These are phyloP conservation scores for Drosophila peninsularis DNA, from an alignment of 2,888 invertebrate genomes.

Conservation along the genomic window DNA sequence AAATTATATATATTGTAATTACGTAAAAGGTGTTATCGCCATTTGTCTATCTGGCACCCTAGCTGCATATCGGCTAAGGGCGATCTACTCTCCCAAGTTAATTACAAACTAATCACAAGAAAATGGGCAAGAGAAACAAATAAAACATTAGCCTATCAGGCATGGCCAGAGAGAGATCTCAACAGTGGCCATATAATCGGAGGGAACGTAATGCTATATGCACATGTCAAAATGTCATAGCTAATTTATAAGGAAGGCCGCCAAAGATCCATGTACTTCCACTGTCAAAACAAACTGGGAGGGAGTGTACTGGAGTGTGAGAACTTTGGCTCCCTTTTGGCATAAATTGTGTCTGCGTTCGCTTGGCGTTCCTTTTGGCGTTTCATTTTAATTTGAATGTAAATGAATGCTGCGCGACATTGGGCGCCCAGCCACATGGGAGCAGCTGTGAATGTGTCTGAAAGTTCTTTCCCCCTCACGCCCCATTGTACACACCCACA, in stretches of 20 bases:
- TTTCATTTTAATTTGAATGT: slow-evolving; percentile 81
- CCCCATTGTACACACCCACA: slow-evolving; percentile 42
- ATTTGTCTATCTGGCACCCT: slow-evolving; percentile 74
- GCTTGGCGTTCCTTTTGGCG: slow-evolving; percentile 57
- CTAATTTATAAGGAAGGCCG: slow-evolving; percentile 72
- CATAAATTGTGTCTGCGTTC: slow-evolving; percentile 18
- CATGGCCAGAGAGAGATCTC: slow-evolving; percentile 47
- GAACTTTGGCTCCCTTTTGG: slow-evolving; percentile 9
- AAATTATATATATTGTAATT: slow-evolving; percentile 2
- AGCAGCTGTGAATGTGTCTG: slow-evolving; percentile 58
- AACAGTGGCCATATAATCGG: slow-evolving; percentile 43
- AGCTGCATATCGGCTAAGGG: slow-evolving; percentile 26
- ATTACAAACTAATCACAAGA: slow-evolving; percentile 72
- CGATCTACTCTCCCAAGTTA: slow-evolving; percentile 59
- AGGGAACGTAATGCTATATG: slow-evolving; percentile 34
- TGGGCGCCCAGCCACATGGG: slow-evolving; percentile 48
- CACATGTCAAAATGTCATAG: slow-evolving; percentile 69
- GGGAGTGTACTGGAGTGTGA: not conserved
- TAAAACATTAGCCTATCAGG: slow-evolving; percentile 73
- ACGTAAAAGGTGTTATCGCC: slow-evolving; percentile 60
- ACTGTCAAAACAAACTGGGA: slow-evolving; percentile 67
- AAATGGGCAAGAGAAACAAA: slow-evolving; percentile 36
- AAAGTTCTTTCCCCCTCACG: slow-evolving; percentile 1
- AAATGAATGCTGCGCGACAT: slow-evolving; percentile 72
- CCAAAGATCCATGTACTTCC: slow-evolving; percentile 66